A percentile compares a stretch with the other conserved stretches of the same genome.
phyloP scores from a whole-genome alignment of 2,888 invertebrate species.

The Ennomos quercinarius region DNA sequence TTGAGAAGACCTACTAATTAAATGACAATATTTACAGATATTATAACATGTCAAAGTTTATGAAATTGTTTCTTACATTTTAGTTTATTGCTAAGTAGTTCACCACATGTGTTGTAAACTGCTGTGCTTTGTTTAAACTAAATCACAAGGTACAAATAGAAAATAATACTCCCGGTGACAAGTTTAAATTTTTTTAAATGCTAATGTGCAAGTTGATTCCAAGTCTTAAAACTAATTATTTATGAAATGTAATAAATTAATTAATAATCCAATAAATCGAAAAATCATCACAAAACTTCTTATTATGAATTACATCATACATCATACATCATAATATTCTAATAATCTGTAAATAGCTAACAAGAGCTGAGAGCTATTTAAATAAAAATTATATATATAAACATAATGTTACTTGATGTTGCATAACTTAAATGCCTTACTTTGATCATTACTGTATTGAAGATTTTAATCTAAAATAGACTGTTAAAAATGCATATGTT shows the following conservation, averaged over 20 bases:
- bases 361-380: conserved; percentile 8
- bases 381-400: conserved; percentile 17
- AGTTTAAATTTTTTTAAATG: too few species aligned
- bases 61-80: conserved; percentile 3
- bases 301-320: too few species aligned
- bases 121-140: conserved; percentile 2
- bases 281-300: too few species aligned
- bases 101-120: background rate
- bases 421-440: conserved; percentile 39
- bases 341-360: conserved; percentile 1
- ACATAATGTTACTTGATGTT: conserved; percentile 39
- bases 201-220: too few species aligned
- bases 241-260: too few species aligned
- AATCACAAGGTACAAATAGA: conserved; percentile 3
- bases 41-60: conserved; percentile 11
- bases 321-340: background rate
- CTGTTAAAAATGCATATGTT: conserved; percentile 75
- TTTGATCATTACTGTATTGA: conserved; percentile 54
- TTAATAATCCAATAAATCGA: too few species aligned
- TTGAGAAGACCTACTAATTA: conserved; percentile 30
- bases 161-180: background rate
- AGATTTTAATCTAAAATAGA: conserved; percentile 59
- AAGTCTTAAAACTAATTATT: too few species aligned
- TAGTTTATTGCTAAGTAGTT: background rate
- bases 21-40: conserved; percentile 15